These are phyloP conservation scores for Limenitis camilla DNA, from an alignment of 2,888 invertebrate genomes.

Conservation along the genomic window DNA sequence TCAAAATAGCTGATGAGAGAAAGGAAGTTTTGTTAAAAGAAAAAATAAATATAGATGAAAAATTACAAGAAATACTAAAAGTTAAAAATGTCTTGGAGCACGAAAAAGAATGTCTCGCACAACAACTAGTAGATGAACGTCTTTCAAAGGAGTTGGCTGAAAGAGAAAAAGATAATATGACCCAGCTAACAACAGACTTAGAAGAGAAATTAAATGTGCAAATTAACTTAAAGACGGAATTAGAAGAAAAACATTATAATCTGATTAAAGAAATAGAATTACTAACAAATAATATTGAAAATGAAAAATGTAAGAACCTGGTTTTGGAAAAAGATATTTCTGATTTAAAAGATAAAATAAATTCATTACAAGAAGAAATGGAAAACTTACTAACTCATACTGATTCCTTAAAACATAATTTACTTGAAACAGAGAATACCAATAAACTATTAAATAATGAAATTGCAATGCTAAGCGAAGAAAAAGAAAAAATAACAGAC, in stretches of 20 bases:
- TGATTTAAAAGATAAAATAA: constrained; percentile 10
- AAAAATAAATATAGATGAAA: constrained; percentile 22
- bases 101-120: constrained; percentile 37
- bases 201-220: constrained; percentile 8
- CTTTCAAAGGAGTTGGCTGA: constrained; percentile 33
- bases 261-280: constrained; percentile 2
- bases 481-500: constrained; percentile 13
- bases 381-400: constrained; percentile 9
- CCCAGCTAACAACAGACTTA: constrained; percentile 18
- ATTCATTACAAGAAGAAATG: constrained; percentile 5
- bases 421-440: background rate
- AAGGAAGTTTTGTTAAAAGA: constrained; percentile 24
- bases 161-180: constrained; percentile 33
- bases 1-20: constrained; percentile 27
- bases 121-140: constrained; percentile 39
- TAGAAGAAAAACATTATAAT: too few species aligned
- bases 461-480: constrained; percentile 5
- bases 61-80: constrained; percentile 14
- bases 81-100: constrained; percentile 19
- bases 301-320: background rate
- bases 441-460: constrained; percentile 14
- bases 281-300: constrained; percentile 2
- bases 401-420: constrained; percentile 8
- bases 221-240: constrained; percentile 6
- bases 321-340: constrained; percentile 1